Base-by-base conservation (phyloP, 2,113 vertebrate species). In the Symphodus melops region DNA sequence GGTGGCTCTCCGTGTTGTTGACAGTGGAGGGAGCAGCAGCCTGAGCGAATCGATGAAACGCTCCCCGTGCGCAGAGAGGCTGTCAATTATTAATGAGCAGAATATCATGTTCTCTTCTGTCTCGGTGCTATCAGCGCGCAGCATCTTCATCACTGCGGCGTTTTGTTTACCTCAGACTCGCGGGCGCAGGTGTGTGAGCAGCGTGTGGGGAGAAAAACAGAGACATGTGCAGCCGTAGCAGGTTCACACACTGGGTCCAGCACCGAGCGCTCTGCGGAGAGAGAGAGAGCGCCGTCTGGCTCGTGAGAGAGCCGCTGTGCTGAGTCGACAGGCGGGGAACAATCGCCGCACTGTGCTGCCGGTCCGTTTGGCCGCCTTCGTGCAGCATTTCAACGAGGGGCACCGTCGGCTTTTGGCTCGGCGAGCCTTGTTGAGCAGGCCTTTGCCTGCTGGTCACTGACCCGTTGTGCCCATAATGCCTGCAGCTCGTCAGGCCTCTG, bases 71-170 rank as follows among this genome's bases (percentile, higher is more conserved):
- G 44, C 83, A 58, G 75, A 62, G 81, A 72, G 33, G 46, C 73
- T 8, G 36, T 91, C 53, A 83, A 87, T 90, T 86, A 88, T 89
- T 89, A 84, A 90, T 86, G 87, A 87, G 79, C n/a, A 68, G 75
- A 82, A 84, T 83, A 86, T 88, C 68, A 48, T 79, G 84, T 86
- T 89, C 61, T 75, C n/a, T 86, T 89, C 61, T 75, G 69, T 63
- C 61, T 84, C n/a, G n/a, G n/a, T n/a, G n/a, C n/a, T n/a, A 25
- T 25, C 25, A 25, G 2, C 79, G 71, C 74, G 56, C 91, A 90
- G 80, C 86, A 79, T 94, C 90, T 75, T 9, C 65, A 78, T 82
- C 68, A 55, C 72, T 89, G 83, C 85, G 87, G 89, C 51, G 17
- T 79, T 86, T 81, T 82, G 72, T 86, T 84, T 79, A 77, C 57